Conservation (phyloP, 2,888 invertebrate genomes). For the Pandemis cinnamomeana region DNA sequence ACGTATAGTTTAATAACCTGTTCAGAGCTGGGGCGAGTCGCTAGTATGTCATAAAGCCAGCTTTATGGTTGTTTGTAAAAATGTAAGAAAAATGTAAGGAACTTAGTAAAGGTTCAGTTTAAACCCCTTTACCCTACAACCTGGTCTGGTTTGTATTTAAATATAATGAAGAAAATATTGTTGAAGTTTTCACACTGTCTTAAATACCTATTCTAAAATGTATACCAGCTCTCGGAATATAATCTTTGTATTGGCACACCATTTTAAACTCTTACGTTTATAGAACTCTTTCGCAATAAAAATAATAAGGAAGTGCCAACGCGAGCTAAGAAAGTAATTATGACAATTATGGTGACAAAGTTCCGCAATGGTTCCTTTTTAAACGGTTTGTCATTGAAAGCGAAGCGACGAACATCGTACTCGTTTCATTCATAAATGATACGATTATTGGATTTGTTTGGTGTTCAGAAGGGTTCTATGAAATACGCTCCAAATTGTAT, state of each 20-base stretch:
- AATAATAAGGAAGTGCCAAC: neutral
- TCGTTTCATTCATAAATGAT: constrained; percentile 14
- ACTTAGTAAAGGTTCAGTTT: no score
- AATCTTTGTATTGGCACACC: neutral
- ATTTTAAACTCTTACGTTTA: neutral
- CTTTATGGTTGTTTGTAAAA: no score
- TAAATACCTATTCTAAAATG: no score
- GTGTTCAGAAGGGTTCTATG: neutral
- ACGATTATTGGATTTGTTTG: constrained; percentile 2
- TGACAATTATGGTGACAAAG: neutral
- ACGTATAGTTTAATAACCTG: no score
- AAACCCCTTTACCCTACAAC: no score
- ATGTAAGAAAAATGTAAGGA: no score
- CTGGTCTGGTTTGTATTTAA: no score
- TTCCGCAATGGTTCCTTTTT: neutral
- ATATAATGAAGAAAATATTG: no score
- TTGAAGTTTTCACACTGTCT: no score
- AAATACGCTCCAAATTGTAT: neutral
- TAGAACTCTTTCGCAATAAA: neutral
- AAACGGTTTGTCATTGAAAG: neutral
- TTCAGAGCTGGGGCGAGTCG: no score
- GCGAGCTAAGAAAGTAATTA: neutral
- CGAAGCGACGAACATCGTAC: constrained; percentile 7
- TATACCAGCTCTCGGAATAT: no score
- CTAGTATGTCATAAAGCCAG: no score